Conservation (phyloP, 2,888 invertebrate species). For the Helicoverpa assulta region DNA sequence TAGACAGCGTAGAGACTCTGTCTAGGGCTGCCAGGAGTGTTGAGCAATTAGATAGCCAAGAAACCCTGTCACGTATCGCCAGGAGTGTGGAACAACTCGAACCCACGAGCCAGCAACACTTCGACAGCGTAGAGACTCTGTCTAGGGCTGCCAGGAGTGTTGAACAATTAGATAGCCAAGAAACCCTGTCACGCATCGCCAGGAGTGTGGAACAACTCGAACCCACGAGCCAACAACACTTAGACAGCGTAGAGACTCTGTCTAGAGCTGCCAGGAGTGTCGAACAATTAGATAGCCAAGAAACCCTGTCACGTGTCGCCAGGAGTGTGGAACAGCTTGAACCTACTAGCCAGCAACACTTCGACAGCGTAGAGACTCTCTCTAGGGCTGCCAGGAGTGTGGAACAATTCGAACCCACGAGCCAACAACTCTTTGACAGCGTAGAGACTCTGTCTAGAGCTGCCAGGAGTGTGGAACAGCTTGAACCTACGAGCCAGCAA, state of each 20-base stretch:
- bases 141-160: too few species aligned
- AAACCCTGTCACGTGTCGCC: constrained; percentile 3
- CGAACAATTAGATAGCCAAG: constrained; percentile 2
- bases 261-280: constrained; percentile 4
- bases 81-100: too few species aligned
- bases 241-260: constrained; percentile 1
- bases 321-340: constrained; percentile 4
- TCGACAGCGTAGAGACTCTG: too few species aligned
- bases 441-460: not conserved
- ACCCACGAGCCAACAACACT: too few species aligned
- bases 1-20: too few species aligned
- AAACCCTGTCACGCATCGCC: too few species aligned
- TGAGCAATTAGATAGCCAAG: too few species aligned
- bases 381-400: not conserved
- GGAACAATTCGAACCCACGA: not conserved
- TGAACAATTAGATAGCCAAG: too few species aligned
- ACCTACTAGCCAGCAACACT: constrained; percentile 7
- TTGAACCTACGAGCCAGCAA: constrained; percentile 4
- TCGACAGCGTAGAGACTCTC: constrained; percentile 9
- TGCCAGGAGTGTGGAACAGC: constrained; percentile 3
- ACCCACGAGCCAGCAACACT: too few species aligned
- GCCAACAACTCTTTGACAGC: constrained; percentile 4
- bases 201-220: too few species aligned
- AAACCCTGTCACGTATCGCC: too few species aligned
- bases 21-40: too few species aligned